Conservation (phyloP, 1,140 invertebrate genomes). For the Phocides pigmalion region DNA sequence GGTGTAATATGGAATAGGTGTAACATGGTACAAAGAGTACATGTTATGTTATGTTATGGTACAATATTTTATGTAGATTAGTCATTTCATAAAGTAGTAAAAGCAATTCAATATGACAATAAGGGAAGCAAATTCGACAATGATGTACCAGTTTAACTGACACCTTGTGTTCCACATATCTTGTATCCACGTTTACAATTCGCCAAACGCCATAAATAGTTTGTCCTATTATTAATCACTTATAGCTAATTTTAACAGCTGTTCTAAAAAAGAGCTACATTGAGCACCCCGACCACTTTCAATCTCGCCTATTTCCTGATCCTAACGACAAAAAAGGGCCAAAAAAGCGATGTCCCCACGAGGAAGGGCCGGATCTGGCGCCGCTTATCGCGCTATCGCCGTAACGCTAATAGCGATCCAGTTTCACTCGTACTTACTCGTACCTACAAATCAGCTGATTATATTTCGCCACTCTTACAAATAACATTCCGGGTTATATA, state of each 20-base stretch:
- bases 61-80: too few species aligned
- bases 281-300: slow-evolving; percentile 27
- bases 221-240: background rate
- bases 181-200: too few species aligned
- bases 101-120: too few species aligned
- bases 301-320: slow-evolving; percentile 30
- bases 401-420: background rate
- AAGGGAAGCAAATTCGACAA: too few species aligned
- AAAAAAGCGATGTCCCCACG: slow-evolving; percentile 2
- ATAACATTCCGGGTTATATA: background rate
- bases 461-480: background rate
- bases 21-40: too few species aligned
- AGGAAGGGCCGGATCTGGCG: slow-evolving; percentile 2
- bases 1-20: too few species aligned
- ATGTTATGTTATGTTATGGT: too few species aligned
- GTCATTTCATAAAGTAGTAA: too few species aligned
- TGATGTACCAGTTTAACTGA: too few species aligned
- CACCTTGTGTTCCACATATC: too few species aligned
- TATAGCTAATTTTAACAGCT: background rate
- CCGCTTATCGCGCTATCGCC: slow-evolving; percentile 12
- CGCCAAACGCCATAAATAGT: background rate
- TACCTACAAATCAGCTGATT: slow-evolving; percentile 1
- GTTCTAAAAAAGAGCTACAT: slow-evolving; percentile 24
- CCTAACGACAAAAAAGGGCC: slow-evolving; percentile 1
- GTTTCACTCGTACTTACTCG: background rate